phyloP scores from a whole-genome alignment of 1,140 invertebrate species.

The Fopius arisanus region DNA sequence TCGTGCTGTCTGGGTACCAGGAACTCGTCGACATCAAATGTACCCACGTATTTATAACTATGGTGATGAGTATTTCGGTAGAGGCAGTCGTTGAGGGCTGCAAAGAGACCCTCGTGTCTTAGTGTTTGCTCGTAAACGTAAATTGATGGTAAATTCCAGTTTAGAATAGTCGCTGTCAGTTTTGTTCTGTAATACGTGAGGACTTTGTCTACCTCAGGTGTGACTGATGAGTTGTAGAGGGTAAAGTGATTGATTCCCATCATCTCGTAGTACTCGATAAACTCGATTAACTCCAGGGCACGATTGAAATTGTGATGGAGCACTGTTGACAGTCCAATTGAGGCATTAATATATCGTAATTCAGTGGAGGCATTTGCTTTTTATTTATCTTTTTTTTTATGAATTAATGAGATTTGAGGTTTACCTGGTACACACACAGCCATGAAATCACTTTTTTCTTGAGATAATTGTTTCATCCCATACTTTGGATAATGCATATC shows the following conservation, averaged over 20 bases:
- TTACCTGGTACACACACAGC: constrained; percentile 70
- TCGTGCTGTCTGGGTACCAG: constrained; percentile 66
- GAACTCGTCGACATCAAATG: constrained; percentile 72
- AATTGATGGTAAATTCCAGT: constrained; percentile 69
- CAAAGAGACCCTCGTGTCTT: constrained; percentile 69
- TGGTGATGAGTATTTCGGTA: constrained; percentile 62
- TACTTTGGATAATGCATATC: constrained; percentile 33
- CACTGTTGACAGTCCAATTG: too few species aligned
- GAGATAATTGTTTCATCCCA: constrained; percentile 16
- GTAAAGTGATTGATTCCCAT: constrained; percentile 72
- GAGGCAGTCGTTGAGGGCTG: constrained; percentile 71
- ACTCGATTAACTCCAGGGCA: constrained; percentile 69
- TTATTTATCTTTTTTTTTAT: too few species aligned
- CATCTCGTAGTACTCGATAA: constrained; percentile 72
- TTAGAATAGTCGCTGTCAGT: constrained; percentile 60
- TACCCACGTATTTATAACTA: constrained; percentile 63
- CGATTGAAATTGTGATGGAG: constrained; percentile 70
- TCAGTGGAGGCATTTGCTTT: too few species aligned
- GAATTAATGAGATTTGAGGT: neutral
- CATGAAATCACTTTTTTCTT: constrained; percentile 48
- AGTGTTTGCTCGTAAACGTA: constrained; percentile 57
- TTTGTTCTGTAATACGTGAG: constrained; percentile 64
- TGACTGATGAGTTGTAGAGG: constrained; percentile 72
- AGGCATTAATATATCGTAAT: too few species aligned
- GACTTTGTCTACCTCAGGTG: constrained; percentile 62